phyloP scores from a whole-genome alignment of 1,140 invertebrate genomes.

The Zophobas atratus region DNA sequence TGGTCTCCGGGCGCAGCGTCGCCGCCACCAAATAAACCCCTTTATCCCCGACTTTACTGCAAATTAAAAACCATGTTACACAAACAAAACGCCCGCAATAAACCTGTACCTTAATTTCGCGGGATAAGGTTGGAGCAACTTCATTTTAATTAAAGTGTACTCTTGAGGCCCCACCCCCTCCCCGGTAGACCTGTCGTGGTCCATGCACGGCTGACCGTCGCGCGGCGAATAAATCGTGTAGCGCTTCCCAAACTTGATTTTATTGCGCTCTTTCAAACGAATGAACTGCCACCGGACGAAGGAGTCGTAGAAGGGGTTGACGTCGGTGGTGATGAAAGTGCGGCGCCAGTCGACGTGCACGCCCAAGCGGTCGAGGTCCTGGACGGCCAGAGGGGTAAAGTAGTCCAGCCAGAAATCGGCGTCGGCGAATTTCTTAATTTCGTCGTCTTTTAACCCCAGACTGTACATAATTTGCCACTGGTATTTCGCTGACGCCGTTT shows the following conservation, averaged over 20 bases:
- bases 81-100: background rate
- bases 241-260: conserved; percentile 97
- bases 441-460: conserved; percentile 90
- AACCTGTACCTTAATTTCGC: conserved; percentile 76
- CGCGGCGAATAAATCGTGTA: conserved; percentile 98
- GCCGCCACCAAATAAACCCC: conserved; percentile 93
- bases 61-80: conserved; percentile 56
- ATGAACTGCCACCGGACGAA: conserved; percentile 98
- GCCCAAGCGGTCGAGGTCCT: conserved; percentile 92
- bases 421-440: conserved; percentile 96
- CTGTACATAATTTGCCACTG: conserved; percentile 99
- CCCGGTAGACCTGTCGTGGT: conserved; percentile 96
- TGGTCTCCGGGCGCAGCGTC: conserved; percentile 98
- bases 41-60: conserved; percentile 72
- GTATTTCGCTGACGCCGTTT: conserved; percentile 90
- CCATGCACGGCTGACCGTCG: conserved; percentile 99
- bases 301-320: conserved; percentile 98
- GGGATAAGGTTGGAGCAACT: conserved; percentile 83
- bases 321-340: conserved; percentile 98
- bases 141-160: conserved; percentile 98
- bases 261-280: conserved; percentile 88
- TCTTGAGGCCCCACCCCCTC: conserved; percentile 99
- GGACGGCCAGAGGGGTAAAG: conserved; percentile 92
- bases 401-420: conserved; percentile 94
- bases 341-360: conserved; percentile 97